Evolutionary conservation across 2,888 invertebrate genomes (phyloP).

Genomic region (Clunio marinus): DNA sequence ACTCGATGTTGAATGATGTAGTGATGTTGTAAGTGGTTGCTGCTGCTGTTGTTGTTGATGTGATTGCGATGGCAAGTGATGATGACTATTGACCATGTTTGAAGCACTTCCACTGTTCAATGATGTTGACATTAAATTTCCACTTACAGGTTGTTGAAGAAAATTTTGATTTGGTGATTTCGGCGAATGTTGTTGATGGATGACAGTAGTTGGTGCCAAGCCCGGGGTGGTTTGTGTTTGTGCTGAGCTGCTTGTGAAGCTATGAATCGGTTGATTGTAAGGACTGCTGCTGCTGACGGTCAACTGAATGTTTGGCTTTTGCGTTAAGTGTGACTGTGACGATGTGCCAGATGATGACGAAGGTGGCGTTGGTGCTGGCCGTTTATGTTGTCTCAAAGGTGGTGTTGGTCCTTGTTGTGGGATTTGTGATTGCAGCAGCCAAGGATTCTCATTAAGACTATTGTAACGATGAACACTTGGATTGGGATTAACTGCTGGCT

Average conservation of each 20-base stretch:
- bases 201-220: constrained; percentile 41
- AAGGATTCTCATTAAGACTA: constrained; percentile 36
- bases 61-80: constrained; percentile 40
- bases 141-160: constrained; percentile 41
- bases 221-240: constrained; percentile 37
- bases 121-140: constrained; percentile 50
- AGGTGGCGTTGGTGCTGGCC: constrained; percentile 52
- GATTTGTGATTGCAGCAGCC: constrained; percentile 42
- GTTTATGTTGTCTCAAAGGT: constrained; percentile 52
- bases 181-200: constrained; percentile 46
- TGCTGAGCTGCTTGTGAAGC: constrained; percentile 20
- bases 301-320: constrained; percentile 1
- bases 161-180: constrained; percentile 51
- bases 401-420: constrained; percentile 52
- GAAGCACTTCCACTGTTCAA: constrained; percentile 43
- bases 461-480: constrained; percentile 36
- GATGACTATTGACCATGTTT: constrained; percentile 41
- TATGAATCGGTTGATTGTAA: constrained; percentile 35
- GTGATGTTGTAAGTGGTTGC: constrained; percentile 50
- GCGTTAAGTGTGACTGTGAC: background rate
- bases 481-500: constrained; percentile 28
- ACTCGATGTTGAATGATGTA: constrained; percentile 45
- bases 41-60: too few relatives aligned
- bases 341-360: constrained; percentile 42
- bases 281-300: constrained; percentile 10